phyloP scores from a whole-genome alignment of 1,140 invertebrate genomes.

The Calliopsis andreniformis region DNA sequence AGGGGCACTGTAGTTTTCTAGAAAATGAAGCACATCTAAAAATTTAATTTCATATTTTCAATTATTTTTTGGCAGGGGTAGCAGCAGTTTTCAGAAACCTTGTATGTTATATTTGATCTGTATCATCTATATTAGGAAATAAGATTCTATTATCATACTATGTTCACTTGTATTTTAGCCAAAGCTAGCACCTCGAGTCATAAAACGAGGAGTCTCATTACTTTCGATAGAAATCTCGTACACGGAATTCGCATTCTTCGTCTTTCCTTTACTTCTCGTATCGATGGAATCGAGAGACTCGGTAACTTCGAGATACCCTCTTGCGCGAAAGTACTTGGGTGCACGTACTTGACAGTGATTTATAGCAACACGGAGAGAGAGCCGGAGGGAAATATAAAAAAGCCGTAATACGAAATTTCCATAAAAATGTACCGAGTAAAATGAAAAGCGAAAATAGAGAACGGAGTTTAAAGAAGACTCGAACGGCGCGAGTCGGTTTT shows the following conservation, averaged over 20 bases:
- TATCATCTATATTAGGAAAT: too few relatives aligned
- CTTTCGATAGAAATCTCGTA: too few relatives aligned
- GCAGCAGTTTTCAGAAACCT: too few relatives aligned
- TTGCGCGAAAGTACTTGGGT: neutral
- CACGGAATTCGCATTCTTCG: neutral
- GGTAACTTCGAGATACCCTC: neutral
- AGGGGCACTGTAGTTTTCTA: too few relatives aligned
- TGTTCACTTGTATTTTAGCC: too few relatives aligned
- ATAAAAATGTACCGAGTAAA: neutral
- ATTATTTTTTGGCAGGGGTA: too few relatives aligned
- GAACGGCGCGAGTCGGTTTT: neutral
- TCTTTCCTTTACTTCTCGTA: neutral
- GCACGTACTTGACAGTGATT: slow-evolving; percentile 31
- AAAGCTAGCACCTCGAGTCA: too few relatives aligned
- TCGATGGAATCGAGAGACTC: slow-evolving; percentile 13
- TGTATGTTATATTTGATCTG: too few relatives aligned
- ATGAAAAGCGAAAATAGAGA: slow-evolving; percentile 6
- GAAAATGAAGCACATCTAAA: too few relatives aligned
- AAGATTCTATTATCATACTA: too few relatives aligned
- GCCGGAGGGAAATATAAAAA: slow-evolving; percentile 3
- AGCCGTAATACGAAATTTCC: slow-evolving; percentile 21
- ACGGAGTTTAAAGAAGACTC: neutral
- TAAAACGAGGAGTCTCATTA: too few relatives aligned
- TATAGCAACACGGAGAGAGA: neutral
- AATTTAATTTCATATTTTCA: too few relatives aligned